A percentile compares a stretch with the other conserved stretches of the same genome.
These are phyloP conservation scores for Lacerta bilineata DNA, from an alignment of 2,797 vertebrate species.

Conservation along the genomic window DNA sequence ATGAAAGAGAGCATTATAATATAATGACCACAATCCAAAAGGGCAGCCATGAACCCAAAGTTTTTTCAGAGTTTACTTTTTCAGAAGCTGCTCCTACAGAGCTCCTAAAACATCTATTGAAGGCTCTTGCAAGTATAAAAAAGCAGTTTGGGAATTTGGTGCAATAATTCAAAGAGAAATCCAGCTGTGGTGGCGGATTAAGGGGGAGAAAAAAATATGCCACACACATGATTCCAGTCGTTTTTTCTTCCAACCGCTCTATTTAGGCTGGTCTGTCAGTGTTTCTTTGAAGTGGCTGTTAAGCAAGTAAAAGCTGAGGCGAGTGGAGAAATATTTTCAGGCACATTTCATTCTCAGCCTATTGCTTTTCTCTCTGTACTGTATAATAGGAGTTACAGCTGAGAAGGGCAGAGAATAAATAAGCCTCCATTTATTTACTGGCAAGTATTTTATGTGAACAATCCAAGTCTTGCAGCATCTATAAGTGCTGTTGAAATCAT, in stretches of 20 bases:
- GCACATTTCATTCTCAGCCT: constrained; percentile 23
- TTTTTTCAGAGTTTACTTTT: background rate
- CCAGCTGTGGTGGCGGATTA: too few species aligned
- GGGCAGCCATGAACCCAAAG: background rate
- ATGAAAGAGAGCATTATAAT: background rate
- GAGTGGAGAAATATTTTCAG: constrained; percentile 11
- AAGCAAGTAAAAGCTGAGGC: constrained; percentile 5
- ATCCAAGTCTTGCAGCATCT: constrained; percentile 7
- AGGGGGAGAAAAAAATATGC: background rate
- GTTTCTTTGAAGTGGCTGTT: constrained; percentile 22
- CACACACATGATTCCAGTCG: background rate
- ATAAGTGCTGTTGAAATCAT: constrained; percentile 14
- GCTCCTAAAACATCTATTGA: background rate
- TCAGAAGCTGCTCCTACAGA: background rate
- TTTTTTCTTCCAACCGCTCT: constrained; percentile 7
- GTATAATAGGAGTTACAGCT: constrained; percentile 20
- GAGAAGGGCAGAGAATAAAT: constrained; percentile 17
- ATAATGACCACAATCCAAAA: background rate
- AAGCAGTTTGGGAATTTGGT: background rate
- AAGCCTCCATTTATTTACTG: constrained; percentile 7
- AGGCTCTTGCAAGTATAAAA: background rate
- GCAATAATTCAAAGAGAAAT: background rate
- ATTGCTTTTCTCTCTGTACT: constrained; percentile 13
- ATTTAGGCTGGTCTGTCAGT: background rate
- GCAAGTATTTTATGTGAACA: constrained; percentile 13